Base-by-base conservation (phyloP, 2,888 invertebrate genomes). In the Drosophila eohydei region DNA sequence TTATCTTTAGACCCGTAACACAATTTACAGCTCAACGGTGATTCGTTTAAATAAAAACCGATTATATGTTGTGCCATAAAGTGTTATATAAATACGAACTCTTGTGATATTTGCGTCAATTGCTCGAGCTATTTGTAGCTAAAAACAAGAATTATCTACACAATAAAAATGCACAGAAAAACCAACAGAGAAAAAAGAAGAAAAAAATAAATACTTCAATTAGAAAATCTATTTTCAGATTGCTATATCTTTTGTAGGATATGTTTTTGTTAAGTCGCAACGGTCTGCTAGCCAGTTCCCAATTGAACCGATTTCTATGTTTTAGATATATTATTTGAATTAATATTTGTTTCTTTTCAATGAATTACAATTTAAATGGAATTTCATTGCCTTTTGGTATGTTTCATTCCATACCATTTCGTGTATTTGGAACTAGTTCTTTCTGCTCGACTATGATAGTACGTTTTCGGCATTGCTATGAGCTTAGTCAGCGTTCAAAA, bases 1-100 rank as follows among this genome's bases (percentile, higher is more conserved):
- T 83, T 88, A 86, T 88, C 87, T 88, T 76, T 59, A 54, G 67
- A 62, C 56, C 56, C 67, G 46, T 64, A 59, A 63, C 60, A 69
- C 64, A 71, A 88, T 83, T 83, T 83, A 83, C 71, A 77, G 70
- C 68, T 69, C 65, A 56, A 77, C 80, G 83, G 74, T 83, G 83
- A 83, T 88, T 83, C 50, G 85, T 83, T 88, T 88, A 80, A 83
- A 85, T 85, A 69, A 72, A 67, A 79, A 78, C 86, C 89, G 83
- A 80, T 86, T 83, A 85, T 64, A 66, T 55, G 48, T 28, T 66
- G 54, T 66, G 70, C 85, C 66, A 80, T 88, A 67, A 61, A 81
- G 70, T 61, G 43, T 68, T 60, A 74, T 63, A 74, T 65, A 64
- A 66, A 77, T 74, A 79, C 56, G 7, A 43, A 21, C 43, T 52